These are phyloP conservation scores for Caranx melampygus DNA, from an alignment of 2,113 vertebrate species.

Conservation along the genomic window DNA sequence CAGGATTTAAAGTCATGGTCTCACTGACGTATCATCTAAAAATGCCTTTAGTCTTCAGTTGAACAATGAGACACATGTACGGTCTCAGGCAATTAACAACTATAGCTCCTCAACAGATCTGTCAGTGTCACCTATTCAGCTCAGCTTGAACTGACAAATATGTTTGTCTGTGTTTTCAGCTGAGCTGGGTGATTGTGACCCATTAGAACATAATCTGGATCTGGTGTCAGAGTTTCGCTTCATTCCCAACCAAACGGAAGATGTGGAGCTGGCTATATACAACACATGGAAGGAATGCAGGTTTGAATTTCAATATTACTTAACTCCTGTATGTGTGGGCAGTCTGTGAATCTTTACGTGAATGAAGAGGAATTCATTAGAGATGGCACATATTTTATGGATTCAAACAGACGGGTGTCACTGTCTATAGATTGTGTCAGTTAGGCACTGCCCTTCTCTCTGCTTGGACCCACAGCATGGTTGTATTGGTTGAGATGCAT, in stretches of 20 bases:
- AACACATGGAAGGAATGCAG: conserved; percentile 97
- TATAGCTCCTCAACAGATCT: not conserved
- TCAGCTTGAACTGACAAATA: not conserved
- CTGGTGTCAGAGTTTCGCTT: conserved; percentile 98
- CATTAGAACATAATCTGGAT: conserved; percentile 90
- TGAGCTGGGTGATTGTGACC: conserved; percentile 95
- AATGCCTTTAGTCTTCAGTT: not conserved
- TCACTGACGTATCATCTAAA: not conserved
- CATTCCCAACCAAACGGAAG: conserved; percentile 92
- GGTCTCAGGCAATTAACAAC: not conserved
- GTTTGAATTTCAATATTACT: conserved; percentile 69
- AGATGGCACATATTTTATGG: not conserved
- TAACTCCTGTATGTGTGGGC: not conserved
- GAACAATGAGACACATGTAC: not conserved
- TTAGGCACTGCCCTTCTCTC: not conserved
- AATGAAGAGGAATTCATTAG: not conserved
- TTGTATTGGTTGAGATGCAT: not conserved
- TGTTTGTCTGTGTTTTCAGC: conserved; percentile 81
- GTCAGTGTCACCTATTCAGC: not conserved
- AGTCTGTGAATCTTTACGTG: not conserved
- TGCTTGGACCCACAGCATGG: not conserved
- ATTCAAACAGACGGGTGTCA: not conserved
- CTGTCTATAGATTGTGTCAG: not conserved
- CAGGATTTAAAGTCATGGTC: not conserved
- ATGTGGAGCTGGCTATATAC: conserved; percentile 92